Percentiles rank a stretch among this genome's conserved stretches.
Conservation (phyloP, 2,113 vertebrate species). For the Misgurnus anguillicaudatus region DNA sequence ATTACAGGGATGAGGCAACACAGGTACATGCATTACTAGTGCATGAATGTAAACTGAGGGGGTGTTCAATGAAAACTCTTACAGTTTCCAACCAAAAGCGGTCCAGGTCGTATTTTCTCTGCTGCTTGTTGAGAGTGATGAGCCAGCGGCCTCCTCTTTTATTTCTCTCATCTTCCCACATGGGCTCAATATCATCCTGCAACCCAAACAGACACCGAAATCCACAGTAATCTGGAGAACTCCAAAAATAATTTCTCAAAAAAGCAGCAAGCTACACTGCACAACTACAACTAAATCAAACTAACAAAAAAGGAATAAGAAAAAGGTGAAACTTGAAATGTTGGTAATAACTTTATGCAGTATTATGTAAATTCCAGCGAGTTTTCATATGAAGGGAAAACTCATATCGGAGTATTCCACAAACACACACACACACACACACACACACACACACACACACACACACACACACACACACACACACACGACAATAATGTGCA, state of each 20-base stretch:
- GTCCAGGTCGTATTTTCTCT: slow-evolving; percentile 93
- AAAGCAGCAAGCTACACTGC: slow-evolving; percentile 2
- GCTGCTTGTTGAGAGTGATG: slow-evolving; percentile 94
- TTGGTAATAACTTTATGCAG: background rate
- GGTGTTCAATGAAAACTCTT: slow-evolving; percentile 58
- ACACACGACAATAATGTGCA: no score
- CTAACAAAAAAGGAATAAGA: background rate
- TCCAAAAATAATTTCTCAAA: background rate
- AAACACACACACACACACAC: no score
- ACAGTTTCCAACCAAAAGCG: slow-evolving; percentile 99
- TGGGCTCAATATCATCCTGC: slow-evolving; percentile 96
- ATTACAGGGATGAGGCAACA: background rate
- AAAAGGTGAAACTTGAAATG: background rate
- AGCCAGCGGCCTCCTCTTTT: slow-evolving; percentile 95
- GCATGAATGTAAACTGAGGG: slow-evolving; percentile 14
- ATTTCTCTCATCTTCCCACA: slow-evolving; percentile 99
- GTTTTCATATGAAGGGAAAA: background rate
- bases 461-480: no score
- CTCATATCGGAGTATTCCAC: background rate
- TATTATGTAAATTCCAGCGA: background rate
- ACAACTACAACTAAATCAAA: background rate
- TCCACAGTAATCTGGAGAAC: background rate
- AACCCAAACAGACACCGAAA: slow-evolving; percentile 1
- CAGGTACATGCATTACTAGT: background rate
- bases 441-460: no score